A percentile compares a stretch with the other conserved stretches of the same genome.
phyloP scores from a whole-genome alignment of 1,140 invertebrate genomes.

The Oscheius sp. region DNA sequence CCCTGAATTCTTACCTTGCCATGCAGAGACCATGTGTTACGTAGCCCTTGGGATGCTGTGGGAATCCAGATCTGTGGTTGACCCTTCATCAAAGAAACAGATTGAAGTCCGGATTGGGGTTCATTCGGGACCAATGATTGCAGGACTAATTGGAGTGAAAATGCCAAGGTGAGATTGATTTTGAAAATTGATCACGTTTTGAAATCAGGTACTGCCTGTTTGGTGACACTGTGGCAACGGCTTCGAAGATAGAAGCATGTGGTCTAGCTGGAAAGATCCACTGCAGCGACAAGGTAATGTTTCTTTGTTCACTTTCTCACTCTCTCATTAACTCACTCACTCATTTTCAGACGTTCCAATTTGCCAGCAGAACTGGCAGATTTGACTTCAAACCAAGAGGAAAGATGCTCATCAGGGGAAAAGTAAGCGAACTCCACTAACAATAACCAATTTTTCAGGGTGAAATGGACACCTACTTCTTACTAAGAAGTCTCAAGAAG shows the following conservation, averaged over 20 bases:
- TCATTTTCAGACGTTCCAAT: slow-evolving; percentile 21
- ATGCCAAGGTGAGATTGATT: slow-evolving; percentile 62
- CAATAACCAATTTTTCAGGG: slow-evolving; percentile 34
- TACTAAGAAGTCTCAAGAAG: slow-evolving; percentile 50
- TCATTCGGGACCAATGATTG: slow-evolving; percentile 58
- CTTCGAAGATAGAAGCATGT: slow-evolving; percentile 58
- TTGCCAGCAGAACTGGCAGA: slow-evolving; percentile 49
- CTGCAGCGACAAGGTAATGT: slow-evolving; percentile 45
- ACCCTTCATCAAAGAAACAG: slow-evolving; percentile 46
- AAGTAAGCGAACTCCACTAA: not conserved
- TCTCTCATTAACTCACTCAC: too few species aligned
- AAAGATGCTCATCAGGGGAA: slow-evolving; percentile 54
- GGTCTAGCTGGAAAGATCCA: slow-evolving; percentile 50
- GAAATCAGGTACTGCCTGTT: slow-evolving; percentile 66
- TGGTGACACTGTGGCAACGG: slow-evolving; percentile 75
- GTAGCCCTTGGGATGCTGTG: slow-evolving; percentile 73
- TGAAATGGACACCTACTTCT: slow-evolving; percentile 55
- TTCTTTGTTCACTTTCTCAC: not conserved
- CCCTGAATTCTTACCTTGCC: slow-evolving; percentile 82
- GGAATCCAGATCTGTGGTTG: slow-evolving; percentile 54
- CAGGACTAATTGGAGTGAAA: slow-evolving; percentile 65
- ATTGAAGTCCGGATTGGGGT: slow-evolving; percentile 51
- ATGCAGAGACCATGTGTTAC: slow-evolving; percentile 85
- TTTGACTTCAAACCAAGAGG: slow-evolving; percentile 58
- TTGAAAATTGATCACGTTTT: not conserved